Percentiles rank a stretch among this genome's conserved stretches.
Conservation (phyloP, 2,113 vertebrate genomes). For the Marcusenius ussheri region DNA sequence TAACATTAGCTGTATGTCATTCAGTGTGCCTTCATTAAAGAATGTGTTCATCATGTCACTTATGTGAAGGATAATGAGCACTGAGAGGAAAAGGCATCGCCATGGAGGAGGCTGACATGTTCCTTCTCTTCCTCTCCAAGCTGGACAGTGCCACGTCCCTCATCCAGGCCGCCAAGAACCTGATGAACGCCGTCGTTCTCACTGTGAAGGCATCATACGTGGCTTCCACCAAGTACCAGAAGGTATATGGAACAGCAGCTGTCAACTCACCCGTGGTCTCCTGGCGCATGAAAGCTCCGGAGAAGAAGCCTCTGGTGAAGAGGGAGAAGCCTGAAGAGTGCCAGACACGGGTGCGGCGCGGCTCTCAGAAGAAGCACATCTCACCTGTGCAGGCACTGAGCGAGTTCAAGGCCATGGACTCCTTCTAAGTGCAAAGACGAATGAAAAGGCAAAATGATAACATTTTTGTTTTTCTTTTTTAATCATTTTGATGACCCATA, state of each 20-base stretch:
- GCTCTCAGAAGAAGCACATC: slow-evolving; percentile 99
- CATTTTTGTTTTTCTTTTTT: neutral
- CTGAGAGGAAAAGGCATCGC: neutral
- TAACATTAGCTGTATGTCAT: neutral
- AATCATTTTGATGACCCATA: neutral
- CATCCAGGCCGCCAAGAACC: slow-evolving; percentile 98
- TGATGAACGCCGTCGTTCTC: slow-evolving; percentile 98
- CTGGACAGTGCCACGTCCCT: slow-evolving; percentile 96
- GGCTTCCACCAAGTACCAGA: slow-evolving; percentile 98
- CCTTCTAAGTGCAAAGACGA: slow-evolving; percentile 66
- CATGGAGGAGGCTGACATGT: neutral
- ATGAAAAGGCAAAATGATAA: neutral
- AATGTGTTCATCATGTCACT: neutral
- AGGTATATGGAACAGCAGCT: slow-evolving; percentile 93
- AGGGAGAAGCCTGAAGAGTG: slow-evolving; percentile 97
- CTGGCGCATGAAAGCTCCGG: slow-evolving; percentile 98
- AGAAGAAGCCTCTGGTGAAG: slow-evolving; percentile 97
- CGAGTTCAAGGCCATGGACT: slow-evolving; percentile 99
- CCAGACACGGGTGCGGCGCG: slow-evolving; percentile 88
- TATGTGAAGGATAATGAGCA: neutral
- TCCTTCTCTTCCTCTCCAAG: slow-evolving; percentile 51
- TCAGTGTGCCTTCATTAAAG: neutral
- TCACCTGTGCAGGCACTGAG: slow-evolving; percentile 98
- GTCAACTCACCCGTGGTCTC: slow-evolving; percentile 97
- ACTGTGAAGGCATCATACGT: slow-evolving; percentile 98